Evolutionary conservation across 35 echinoderm and acorn worm species (phyloP).

Genomic region (Ophioderma brevispina): DNA sequence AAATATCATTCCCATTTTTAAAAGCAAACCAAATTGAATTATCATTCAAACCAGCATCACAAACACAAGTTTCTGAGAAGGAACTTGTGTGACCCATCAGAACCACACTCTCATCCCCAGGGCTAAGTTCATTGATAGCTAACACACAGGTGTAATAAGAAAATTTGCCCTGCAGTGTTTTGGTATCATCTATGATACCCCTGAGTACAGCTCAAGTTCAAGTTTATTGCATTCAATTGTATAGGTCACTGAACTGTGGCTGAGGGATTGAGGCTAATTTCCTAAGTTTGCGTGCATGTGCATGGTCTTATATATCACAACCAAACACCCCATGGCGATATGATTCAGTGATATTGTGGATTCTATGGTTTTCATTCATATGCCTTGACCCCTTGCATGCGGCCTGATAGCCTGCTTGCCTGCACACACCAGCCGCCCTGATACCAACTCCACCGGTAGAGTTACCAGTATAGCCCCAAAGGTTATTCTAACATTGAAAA

Average conservation of each 20-base stretch:
- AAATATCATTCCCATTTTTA: background rate
- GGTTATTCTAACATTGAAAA: background rate
- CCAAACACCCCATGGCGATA: background rate
- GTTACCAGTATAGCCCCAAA: too few species aligned
- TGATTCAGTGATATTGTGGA: background rate
- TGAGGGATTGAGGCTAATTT: background rate
- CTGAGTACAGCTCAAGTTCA: background rate
- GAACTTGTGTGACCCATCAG: background rate
- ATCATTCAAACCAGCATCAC: background rate
- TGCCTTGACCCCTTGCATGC: slow-evolving; percentile 7
- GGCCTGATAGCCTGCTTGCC: background rate
- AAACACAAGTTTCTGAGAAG: slow-evolving; percentile 6
- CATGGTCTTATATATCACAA: background rate
- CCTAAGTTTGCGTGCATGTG: background rate
- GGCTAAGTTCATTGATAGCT: background rate
- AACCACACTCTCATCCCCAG: background rate
- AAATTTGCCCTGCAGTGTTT: background rate
- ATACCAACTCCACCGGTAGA: background rate
- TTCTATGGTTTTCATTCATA: background rate
- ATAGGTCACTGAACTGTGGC: background rate
- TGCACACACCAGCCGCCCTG: background rate
- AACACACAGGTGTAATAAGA: background rate
- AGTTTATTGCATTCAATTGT: background rate
- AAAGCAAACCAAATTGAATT: background rate
- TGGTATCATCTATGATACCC: background rate